Evolutionary conservation across 1,140 invertebrate species (phyloP), one percentile per base, ranked within the genome.

Genomic region (Pseudomyrmex concolor): DNA sequence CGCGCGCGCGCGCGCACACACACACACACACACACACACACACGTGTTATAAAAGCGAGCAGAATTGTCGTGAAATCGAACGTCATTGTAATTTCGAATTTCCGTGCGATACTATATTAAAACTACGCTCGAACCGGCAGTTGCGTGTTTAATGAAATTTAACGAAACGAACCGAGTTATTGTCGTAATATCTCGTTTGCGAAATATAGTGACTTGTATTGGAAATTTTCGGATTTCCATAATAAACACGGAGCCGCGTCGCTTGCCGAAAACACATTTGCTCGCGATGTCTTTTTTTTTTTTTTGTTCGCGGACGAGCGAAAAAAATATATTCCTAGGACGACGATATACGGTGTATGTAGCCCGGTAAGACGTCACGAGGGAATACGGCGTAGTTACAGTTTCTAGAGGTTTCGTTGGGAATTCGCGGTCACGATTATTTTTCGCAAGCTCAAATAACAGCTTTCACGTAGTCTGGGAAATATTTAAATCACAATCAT

Each of bases 401-500:
- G 15, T 22, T 68, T 57, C 50, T 51, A 55, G 17, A 10, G 17
- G 1, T 34, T 55, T 34, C 74, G 50, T 22, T 57, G 13, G 34
- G 34, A 34, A 34, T 34, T 34, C 2, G 43, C 25, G 17, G 19
- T 54, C 48, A 10, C 54, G 64, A 78, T 78, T 48, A 70, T 78
- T 78, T 59, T 78, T 78, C 13, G 25, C 76, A 68, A 59, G 43
- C 64, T 59, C 51, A 43, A 48, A 68, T 70, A 68, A 78, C 54
- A 19, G 76, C 51, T 70, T 67, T 78, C 34, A 22, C 34, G 34
- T 57, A 78, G 51, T 55, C 25, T 12, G 48, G 22, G 43, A 70
- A 34, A 68, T 78, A 78, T 78, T 78, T 70, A 78, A 78, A 78
- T 78, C 34, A 17, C 51, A 78, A 57, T 78, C 51, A 78, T 78